These are phyloP conservation scores for Gadopsis marmoratus DNA, from an alignment of 2,797 vertebrate genomes.

Conservation along the genomic window DNA sequence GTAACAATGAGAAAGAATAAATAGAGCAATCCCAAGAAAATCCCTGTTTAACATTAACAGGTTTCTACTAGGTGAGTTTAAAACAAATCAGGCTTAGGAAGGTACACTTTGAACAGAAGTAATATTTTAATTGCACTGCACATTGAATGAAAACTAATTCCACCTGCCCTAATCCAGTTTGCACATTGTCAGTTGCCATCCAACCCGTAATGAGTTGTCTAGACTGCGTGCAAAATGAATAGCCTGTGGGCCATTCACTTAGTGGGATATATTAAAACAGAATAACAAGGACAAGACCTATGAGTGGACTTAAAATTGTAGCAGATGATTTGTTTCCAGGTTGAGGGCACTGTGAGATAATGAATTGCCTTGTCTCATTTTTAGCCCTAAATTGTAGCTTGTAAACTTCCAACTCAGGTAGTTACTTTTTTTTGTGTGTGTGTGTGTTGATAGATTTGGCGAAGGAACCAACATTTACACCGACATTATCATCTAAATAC, in stretches of 20 bases:
- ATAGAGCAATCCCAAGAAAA: conserved; percentile 15
- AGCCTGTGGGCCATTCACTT: conserved; percentile 53
- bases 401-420: neutral
- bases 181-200: conserved; percentile 56
- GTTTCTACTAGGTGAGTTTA: conserved; percentile 29
- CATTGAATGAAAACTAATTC: conserved; percentile 62
- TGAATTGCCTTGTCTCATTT: conserved; percentile 3
- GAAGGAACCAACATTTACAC: neutral
- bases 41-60: neutral
- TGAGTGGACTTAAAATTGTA: conserved; percentile 27
- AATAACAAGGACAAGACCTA: conserved; percentile 45
- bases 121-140: conserved; percentile 62
- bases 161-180: conserved; percentile 45
- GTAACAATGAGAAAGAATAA: conserved; percentile 17
- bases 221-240: conserved; percentile 64
- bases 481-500: neutral
- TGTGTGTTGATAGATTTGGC: neutral
- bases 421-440: neutral
- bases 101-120: conserved; percentile 33
- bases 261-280: conserved; percentile 55
- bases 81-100: conserved; percentile 31
- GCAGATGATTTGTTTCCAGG: conserved; percentile 29
- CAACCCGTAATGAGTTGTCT: conserved; percentile 60
- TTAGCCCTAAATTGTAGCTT: neutral
- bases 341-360: conserved; percentile 1